A percentile compares a stretch with the other conserved stretches of the same genome.
Conservation (phyloP, 2,113 vertebrate genomes). For the Promerops cafer region DNA sequence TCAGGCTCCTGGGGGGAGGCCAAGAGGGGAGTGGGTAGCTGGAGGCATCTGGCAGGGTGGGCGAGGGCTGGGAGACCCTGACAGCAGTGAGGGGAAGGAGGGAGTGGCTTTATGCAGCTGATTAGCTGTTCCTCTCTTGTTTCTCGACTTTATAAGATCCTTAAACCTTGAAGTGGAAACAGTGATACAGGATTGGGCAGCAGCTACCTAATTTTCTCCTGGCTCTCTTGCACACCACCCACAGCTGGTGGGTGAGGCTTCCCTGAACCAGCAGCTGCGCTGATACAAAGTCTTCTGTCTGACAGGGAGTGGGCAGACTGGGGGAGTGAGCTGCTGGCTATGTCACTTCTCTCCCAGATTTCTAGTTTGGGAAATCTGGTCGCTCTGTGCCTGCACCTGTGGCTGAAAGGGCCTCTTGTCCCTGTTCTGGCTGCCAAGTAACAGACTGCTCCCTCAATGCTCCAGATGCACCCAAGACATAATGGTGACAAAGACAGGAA, state of each 20-base stretch:
- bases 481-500: background rate
- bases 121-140: background rate
- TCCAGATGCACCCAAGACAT: background rate
- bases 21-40: background rate
- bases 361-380: background rate
- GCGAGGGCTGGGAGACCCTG: fast-evolving
- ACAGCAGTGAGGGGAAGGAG: background rate
- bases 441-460: background rate
- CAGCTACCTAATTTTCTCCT: background rate
- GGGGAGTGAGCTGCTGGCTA: background rate
- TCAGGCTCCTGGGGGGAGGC: background rate
- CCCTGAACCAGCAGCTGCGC: background rate
- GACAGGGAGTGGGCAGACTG: background rate
- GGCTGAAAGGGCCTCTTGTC: background rate
- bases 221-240: background rate
- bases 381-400: background rate
- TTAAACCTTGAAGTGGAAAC: slow-evolving; percentile 9
- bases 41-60: background rate
- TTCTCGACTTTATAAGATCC: background rate
- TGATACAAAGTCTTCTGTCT: background rate
- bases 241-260: background rate
- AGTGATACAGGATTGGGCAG: background rate
- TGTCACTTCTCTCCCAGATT: background rate
- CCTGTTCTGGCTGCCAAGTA: background rate
- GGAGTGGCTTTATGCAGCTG: background rate